phyloP scores from a whole-genome alignment of 2,888 invertebrate genomes.

The Endomychus coccineus region DNA sequence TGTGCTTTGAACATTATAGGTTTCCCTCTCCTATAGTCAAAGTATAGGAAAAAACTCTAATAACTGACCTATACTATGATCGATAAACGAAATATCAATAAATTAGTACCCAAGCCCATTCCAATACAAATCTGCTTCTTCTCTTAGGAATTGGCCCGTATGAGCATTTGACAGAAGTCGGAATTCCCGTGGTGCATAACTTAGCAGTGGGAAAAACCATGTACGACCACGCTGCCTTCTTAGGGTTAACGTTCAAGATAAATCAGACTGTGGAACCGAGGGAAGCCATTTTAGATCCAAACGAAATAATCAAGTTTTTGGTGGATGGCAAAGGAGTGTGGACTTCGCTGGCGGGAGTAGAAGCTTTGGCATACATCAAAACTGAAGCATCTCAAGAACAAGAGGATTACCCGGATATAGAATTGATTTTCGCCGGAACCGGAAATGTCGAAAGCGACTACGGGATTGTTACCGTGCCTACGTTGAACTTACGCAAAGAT shows the following conservation, averaged over 20 bases:
- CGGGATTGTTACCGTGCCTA: conserved; percentile 29
- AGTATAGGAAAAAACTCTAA: too few species aligned
- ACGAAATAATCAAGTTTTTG: conserved; percentile 13
- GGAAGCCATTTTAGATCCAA: conserved; percentile 32
- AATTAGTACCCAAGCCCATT: too few species aligned
- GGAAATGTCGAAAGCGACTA: conserved; percentile 49
- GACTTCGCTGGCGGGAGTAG: conserved; percentile 48
- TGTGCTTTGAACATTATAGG: too few species aligned
- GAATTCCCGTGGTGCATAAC: conserved; percentile 52
- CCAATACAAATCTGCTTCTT: too few species aligned
- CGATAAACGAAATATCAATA: too few species aligned
- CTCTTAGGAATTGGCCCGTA: conserved; percentile 67
- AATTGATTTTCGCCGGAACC: conserved; percentile 52
- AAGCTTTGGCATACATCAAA: conserved; percentile 51
- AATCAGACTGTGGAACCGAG: conserved; percentile 12
- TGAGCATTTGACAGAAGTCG: conserved; percentile 47
- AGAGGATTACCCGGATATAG: conserved; percentile 55
- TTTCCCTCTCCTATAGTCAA: too few species aligned
- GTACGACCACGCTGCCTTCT: conserved; percentile 53
- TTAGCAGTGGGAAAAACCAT: conserved; percentile 58
- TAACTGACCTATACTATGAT: too few species aligned
- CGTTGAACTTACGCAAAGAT: conserved; percentile 4
- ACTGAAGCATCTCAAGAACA: conserved; percentile 47
- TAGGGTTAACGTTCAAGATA: conserved; percentile 36
- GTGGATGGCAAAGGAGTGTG: conserved; percentile 47